Evolutionary conservation across 2,888 invertebrate species (phyloP).

Genomic region (Criorhina ranunculi): DNA sequence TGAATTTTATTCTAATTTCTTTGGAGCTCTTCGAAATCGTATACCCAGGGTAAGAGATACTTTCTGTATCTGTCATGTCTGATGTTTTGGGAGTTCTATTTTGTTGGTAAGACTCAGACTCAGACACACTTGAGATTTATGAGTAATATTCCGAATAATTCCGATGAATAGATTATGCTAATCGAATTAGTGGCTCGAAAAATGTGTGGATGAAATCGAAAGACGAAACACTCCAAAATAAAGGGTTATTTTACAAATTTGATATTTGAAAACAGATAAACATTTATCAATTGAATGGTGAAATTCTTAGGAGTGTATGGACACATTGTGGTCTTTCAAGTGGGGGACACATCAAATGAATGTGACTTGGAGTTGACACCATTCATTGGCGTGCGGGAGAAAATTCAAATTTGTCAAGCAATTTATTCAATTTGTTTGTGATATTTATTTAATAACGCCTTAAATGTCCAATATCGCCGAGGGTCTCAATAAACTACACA

Average conservation of each 20-base stretch:
- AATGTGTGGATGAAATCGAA: neutral
- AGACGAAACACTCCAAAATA: constrained; percentile 15
- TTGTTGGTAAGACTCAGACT: constrained; percentile 3
- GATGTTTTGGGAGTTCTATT: neutral
- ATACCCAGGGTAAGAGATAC: constrained; percentile 35
- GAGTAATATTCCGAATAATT: constrained; percentile 71
- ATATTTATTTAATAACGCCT: constrained; percentile 39
- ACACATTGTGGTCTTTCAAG: constrained; percentile 6
- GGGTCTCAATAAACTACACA: constrained; percentile 30
- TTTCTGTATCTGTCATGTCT: neutral
- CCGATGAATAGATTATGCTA: constrained; percentile 72
- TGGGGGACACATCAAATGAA: constrained; percentile 10
- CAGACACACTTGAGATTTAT: constrained; percentile 59
- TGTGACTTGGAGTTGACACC: constrained; percentile 32
- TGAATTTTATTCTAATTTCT: constrained; percentile 69
- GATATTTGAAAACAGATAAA: constrained; percentile 56
- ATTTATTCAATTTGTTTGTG: constrained; percentile 68
- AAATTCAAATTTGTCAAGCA: constrained; percentile 67
- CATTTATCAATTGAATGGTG: constrained; percentile 56
- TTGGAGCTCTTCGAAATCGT: constrained; percentile 7
- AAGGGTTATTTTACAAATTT: constrained; percentile 49
- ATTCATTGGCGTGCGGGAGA: constrained; percentile 17
- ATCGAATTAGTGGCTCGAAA: constrained; percentile 28
- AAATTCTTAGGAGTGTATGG: constrained; percentile 13
- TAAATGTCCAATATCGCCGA: constrained; percentile 44